Evolutionary conservation across 2,113 vertebrate species (phyloP).

Genomic region (Psettodes erumei): DNA sequence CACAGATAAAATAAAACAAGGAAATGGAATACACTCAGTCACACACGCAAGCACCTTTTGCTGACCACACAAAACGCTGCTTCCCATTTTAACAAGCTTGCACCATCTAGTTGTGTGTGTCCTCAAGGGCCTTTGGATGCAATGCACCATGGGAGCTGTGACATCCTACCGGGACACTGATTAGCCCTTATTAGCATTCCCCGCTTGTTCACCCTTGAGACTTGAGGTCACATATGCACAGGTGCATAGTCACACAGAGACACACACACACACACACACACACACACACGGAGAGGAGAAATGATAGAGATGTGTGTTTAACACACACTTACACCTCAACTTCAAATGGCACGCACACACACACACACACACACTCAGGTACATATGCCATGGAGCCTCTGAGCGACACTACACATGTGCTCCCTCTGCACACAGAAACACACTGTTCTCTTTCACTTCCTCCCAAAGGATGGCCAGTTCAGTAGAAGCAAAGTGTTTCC

Average conservation of each 20-base stretch:
- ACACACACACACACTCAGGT: background rate
- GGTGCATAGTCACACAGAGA: conserved; percentile 22
- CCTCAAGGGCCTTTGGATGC: conserved; percentile 28
- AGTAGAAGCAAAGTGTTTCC: conserved; percentile 48
- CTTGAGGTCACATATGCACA: conserved; percentile 2
- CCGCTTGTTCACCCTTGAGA: conserved; percentile 46
- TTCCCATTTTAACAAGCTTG: conserved; percentile 23
- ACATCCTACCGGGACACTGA: conserved; percentile 60
- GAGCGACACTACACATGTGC: background rate
- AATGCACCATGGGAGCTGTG: conserved; percentile 44
- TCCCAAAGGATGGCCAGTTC: conserved; percentile 40
- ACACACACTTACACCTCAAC: conserved; percentile 1
- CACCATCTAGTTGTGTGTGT: conserved; percentile 9
- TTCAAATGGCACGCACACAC: background rate
- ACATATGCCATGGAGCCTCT: background rate
- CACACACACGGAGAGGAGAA: background rate
- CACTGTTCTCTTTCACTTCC: conserved; percentile 70
- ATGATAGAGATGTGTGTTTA: background rate
- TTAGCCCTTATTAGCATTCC: conserved; percentile 73
- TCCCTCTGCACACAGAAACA: conserved; percentile 31
- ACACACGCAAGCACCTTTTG: background rate
- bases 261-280: background rate
- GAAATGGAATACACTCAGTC: background rate
- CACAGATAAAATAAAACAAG: conserved; percentile 11
- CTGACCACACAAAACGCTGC: conserved; percentile 2